Percentiles rank a stretch among this genome's conserved stretches.
Conservation (phyloP, 2,888 invertebrate genomes). For the Pammene fasciana region DNA sequence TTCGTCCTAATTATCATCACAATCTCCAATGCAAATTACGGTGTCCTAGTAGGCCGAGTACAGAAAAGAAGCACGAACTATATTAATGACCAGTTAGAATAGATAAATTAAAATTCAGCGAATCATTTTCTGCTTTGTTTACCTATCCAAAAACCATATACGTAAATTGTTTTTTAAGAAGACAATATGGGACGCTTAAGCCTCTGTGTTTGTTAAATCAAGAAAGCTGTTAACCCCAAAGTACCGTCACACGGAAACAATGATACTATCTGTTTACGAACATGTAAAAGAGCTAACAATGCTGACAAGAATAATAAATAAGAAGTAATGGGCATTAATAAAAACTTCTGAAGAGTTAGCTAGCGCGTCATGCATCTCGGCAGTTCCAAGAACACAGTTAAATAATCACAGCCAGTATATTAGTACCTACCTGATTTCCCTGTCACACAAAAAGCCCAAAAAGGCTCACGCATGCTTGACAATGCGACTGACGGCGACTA, state of each 20-base stretch:
- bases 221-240: constrained; percentile 12
- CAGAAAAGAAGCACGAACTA: no score
- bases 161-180: no score
- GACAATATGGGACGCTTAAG: no score
- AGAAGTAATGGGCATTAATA: constrained; percentile 14
- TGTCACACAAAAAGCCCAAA: neutral
- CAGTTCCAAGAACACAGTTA: constrained; percentile 7
- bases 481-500: neutral
- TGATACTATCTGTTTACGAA: constrained; percentile 22
- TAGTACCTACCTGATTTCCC: neutral
- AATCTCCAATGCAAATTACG: no score
- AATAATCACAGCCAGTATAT: constrained; percentile 6
- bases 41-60: no score
- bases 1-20: no score
- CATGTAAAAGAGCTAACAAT: constrained; percentile 27
- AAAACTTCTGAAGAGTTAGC: constrained; percentile 9
- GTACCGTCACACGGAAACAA: constrained; percentile 3
- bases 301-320: constrained; percentile 33
- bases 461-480: neutral
- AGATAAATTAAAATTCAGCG: no score
- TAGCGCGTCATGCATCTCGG: constrained; percentile 2
- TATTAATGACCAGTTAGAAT: no score
- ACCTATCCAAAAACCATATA: no score
- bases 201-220: neutral
- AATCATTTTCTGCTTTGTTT: no score